A percentile compares a stretch with the other conserved stretches of the same genome.
phyloP scores from a whole-genome alignment of 2,113 vertebrate genomes.

The Percopsis transmontana region DNA sequence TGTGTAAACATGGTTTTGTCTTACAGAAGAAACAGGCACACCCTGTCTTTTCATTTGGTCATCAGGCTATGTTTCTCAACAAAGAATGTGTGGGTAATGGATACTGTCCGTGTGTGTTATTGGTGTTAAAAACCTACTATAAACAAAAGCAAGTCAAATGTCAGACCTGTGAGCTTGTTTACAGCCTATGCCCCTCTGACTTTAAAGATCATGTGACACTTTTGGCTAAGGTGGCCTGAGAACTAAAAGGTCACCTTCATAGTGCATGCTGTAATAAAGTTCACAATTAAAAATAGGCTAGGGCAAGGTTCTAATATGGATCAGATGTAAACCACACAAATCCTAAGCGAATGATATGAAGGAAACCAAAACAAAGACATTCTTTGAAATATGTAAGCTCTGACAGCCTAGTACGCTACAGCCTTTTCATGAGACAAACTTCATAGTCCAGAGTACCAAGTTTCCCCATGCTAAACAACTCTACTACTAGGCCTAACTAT shows the following conservation, averaged over 20 bases:
- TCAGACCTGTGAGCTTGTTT: not conserved
- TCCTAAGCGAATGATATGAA: not conserved
- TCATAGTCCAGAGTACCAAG: not conserved
- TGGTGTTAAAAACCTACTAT: no score
- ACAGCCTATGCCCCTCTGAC: slow-evolving; percentile 5
- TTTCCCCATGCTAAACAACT: slow-evolving; percentile 1
- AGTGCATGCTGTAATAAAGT: slow-evolving; percentile 27
- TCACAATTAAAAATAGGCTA: slow-evolving; percentile 54
- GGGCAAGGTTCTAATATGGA: not conserved
- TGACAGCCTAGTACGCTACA: not conserved
- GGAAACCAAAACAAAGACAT: not conserved
- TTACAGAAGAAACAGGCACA: not conserved
- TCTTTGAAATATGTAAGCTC: not conserved
- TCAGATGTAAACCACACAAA: slow-evolving; percentile 3
- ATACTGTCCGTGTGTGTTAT: no score
- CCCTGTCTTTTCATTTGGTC: not conserved
- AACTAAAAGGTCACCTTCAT: slow-evolving; percentile 58
- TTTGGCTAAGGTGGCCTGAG: slow-evolving; percentile 26
- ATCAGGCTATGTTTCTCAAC: not conserved
- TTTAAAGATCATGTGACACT: slow-evolving; percentile 39
- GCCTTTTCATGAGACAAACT: slow-evolving; percentile 7
- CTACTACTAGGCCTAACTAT: not conserved
- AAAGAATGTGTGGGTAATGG: not conserved
- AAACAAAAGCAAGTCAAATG: no score
- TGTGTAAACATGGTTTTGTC: slow-evolving; percentile 2